Evolutionary conservation across 2,113 vertebrate species (phyloP).

Genomic region (Podarcis cretensis): DNA sequence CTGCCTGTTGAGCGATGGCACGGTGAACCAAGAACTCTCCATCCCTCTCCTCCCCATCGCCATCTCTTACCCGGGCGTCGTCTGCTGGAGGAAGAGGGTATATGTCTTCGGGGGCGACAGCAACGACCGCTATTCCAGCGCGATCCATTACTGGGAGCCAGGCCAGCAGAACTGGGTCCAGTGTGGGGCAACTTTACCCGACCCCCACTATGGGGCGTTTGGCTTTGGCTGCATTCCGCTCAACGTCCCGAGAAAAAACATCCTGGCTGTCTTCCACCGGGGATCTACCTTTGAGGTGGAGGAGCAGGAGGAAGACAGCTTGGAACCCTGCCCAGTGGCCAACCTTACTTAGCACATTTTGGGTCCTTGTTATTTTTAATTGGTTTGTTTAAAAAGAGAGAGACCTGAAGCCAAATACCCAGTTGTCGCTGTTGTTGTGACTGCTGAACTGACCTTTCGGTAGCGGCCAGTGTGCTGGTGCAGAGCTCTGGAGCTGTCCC

Average conservation of each 20-base stretch:
- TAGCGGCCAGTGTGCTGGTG: too few relatives aligned
- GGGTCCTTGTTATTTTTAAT: slow-evolving; percentile 10
- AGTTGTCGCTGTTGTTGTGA: background rate
- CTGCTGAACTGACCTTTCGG: too few relatives aligned
- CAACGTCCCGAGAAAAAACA: background rate
- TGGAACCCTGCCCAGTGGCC: background rate
- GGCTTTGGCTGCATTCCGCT: slow-evolving; percentile 15
- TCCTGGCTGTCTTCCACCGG: slow-evolving; percentile 6
- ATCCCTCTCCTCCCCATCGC: slow-evolving; percentile 79
- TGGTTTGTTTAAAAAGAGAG: background rate
- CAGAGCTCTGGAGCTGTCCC: too few relatives aligned
- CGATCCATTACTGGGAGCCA: slow-evolving; percentile 84
- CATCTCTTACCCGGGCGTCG: slow-evolving; percentile 81
- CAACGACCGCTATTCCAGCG: slow-evolving; percentile 80
- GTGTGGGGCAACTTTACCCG: background rate
- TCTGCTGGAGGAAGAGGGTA: slow-evolving; percentile 81
- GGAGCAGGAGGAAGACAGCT: slow-evolving; percentile 29
- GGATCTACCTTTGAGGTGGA: background rate
- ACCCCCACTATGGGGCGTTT: slow-evolving; percentile 29
- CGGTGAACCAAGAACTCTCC: slow-evolving; percentile 70
- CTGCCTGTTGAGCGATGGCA: slow-evolving; percentile 79
- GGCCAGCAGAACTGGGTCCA: slow-evolving; percentile 47
- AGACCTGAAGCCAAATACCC: background rate
- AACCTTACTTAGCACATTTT: slow-evolving; percentile 34
- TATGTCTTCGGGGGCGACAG: slow-evolving; percentile 83